phyloP scores from a whole-genome alignment of 1,140 invertebrate species.

The Zophobas atratus region DNA sequence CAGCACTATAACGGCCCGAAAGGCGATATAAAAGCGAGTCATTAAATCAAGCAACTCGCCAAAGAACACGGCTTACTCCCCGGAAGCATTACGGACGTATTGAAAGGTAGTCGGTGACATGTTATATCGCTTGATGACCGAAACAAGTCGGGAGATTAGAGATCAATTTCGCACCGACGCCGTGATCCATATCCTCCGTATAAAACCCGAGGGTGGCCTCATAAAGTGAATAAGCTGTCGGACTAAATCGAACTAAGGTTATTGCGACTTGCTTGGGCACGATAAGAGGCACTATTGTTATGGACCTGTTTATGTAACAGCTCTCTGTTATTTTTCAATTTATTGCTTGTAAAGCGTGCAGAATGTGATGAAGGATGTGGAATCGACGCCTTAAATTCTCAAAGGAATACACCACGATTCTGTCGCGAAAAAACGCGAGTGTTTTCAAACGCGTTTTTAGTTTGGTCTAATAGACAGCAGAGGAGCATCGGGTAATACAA shows the following conservation, averaged over 20 bases:
- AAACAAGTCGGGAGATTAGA: slow-evolving; percentile 15
- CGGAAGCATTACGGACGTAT: slow-evolving; percentile 2
- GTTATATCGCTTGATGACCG: background rate
- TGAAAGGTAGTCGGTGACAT: background rate
- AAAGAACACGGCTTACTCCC: slow-evolving; percentile 22
- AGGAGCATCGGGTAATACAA: background rate
- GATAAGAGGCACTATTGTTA: slow-evolving; percentile 47
- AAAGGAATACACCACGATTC: too few relatives aligned
- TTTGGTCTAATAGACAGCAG: too few relatives aligned
- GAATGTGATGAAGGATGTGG: slow-evolving; percentile 14
- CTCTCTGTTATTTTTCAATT: slow-evolving; percentile 46
- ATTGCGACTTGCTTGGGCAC: slow-evolving; percentile 37
- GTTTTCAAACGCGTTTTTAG: background rate
- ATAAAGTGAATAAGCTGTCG: slow-evolving; percentile 46
- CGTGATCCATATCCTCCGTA: slow-evolving; percentile 20
- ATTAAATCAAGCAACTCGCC: slow-evolving; percentile 36
- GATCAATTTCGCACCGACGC: slow-evolving; percentile 21
- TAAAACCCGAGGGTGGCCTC: slow-evolving; percentile 30
- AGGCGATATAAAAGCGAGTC: slow-evolving; percentile 39
- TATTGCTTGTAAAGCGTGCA: slow-evolving; percentile 35
- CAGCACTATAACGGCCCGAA: slow-evolving; percentile 30
- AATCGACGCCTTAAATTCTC: background rate
- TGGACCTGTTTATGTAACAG: slow-evolving; percentile 47
- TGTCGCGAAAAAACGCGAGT: too few relatives aligned
- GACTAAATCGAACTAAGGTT: slow-evolving; percentile 44